Base-by-base conservation (phyloP, 2,113 vertebrate species). In the Thermophis baileyi region DNA sequence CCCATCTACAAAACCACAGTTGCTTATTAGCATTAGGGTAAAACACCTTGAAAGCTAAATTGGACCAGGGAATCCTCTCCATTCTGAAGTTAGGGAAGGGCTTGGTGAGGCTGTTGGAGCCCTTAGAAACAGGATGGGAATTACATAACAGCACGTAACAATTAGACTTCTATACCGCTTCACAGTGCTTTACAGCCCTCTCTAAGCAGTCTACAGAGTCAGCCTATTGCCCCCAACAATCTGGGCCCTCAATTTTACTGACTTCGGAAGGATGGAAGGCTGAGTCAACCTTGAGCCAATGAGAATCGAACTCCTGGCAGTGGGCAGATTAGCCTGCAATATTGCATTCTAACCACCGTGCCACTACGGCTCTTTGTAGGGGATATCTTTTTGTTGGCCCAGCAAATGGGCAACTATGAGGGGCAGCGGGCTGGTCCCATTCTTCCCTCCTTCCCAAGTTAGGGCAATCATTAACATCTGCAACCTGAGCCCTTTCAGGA, bases 401-500 rank as follows among this genome's bases (percentile, higher is more conserved):
- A 44, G 51, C 14, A 55, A 35, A 46, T n/a, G 14, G 12, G 27
- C 63, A 85, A 7, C 27, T 20, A 9, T 35, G 25, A 54, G 30
- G 88, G 11, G 30, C 25, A 25, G 10, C 2, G 18, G 24, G 35
- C 16, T 30, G 25, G 88, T 44, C 53, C 49, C 30, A 60, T 90
- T 55, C 74, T 54, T 46, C 35, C 40, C 47, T 35, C 57, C 30
- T 24, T 6, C 24, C 44, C 53, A 85, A 2, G 22, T 93, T 89
- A 93, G 88, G 74, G 16, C 74, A 85, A 86, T 86, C 74, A 16
- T 47, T 85, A 18, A 27, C 24, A 93, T 50, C 46, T 90, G 88
- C 85, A 90, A 93, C 53, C 27, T 50, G 92, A 90, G 54, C 40
- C 88, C 46, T 90, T 93, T 90, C 92, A 93, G 92, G 92, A 93